Base-by-base conservation (phyloP, 2,113 vertebrate species). In the Peucedramus taeniatus region DNA sequence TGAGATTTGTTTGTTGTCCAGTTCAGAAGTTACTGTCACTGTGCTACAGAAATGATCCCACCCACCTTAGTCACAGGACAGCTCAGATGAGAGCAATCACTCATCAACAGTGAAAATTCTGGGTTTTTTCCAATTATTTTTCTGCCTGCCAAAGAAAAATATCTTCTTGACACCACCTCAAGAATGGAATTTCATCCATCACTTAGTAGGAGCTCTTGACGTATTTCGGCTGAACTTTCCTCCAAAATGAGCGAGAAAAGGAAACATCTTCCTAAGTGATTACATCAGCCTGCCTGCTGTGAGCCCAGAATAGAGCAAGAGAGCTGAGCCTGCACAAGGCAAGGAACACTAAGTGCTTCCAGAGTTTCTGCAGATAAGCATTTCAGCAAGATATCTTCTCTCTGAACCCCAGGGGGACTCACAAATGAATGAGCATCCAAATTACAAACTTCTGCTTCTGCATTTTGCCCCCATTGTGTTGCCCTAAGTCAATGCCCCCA, bases 221-320 rank as follows among this genome's bases (percentile, higher is more conserved):
- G 4, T 72, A 28, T 78, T 83, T 89, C 77, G 83, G 47, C 57
- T 88, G 82, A 97, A 86, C 60, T 87, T 81, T 65, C 60, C 74
- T 78, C 77, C 51, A 92, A 95, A 96, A 96, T 56, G 63, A 95
- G 50, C 47, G 89, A 84, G 72, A 79, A 64, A 77, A 90, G 75
- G 83, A 74, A 92, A 45, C 45, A 59, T 78, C 60, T 80, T 80
- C 60, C 28, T 54, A 80, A 92, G 54, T 31, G 56, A 75, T 57
- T 94, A 66, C 74, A 68, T 85, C 77, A 68, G 61, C 53, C 65
- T 90, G 77, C 42, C 83, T 92, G 87, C 82, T 93, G 76, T 83
- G 59, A 93, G 70, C 85, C 64, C 81, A 79, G 64, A 95, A 93
- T 20, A 90, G 44, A 81, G 76, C 54, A 42, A 79, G 85, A 65